Evolutionary conservation across 2,888 invertebrate species (phyloP), one percentile per base, ranked within the genome.

Genomic region (Parapristionchus giblindavisi): DNA sequence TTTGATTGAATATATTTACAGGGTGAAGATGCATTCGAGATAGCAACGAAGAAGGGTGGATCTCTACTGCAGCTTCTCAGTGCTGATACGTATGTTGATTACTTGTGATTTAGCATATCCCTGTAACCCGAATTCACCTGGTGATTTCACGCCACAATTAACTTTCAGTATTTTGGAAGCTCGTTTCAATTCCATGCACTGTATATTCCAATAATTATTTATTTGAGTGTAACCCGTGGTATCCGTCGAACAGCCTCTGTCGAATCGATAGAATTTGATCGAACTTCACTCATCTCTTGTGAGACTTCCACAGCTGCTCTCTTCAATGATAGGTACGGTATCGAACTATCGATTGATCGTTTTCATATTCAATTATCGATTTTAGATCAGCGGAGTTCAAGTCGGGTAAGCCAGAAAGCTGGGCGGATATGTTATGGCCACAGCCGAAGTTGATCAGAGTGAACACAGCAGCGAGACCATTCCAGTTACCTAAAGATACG

Each of bases 371-470:
- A 43, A 43, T 14, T 43, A 43, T 43, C 11, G 43, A 17, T 43
- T 8, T 43, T 43, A 76, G 63, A 0, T 75, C 77, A 17, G 75
- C 74, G 5, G 75, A 77, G 58, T 74, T 66, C 63, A 77, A 63
- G 36, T 63, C 68, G 24, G 76, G 76, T 14, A 32, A 73, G 21
- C 86, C 86, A 3, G 90, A 91, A 78, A 88, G 89, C 36, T 89
- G 89, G 79, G 86, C 91, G 8, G 89, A 89, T 79, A 83, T 90
- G 56, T 85, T 92, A 54, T 92, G 92, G 92, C 92, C 92, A 2
- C 91, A 91, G 78, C 92, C 92, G 0, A 91, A 91, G 84, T 89
- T 89, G 73, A 89, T 92, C 38, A 77, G 76, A 51, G n/a, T 75
- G 17, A 51, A 76, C 14, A 61, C 76, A 1, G n/a, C 52, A 1